phyloP scores from a whole-genome alignment of 2,888 invertebrate genomes.

The Drosophila parthenogenetica region DNA sequence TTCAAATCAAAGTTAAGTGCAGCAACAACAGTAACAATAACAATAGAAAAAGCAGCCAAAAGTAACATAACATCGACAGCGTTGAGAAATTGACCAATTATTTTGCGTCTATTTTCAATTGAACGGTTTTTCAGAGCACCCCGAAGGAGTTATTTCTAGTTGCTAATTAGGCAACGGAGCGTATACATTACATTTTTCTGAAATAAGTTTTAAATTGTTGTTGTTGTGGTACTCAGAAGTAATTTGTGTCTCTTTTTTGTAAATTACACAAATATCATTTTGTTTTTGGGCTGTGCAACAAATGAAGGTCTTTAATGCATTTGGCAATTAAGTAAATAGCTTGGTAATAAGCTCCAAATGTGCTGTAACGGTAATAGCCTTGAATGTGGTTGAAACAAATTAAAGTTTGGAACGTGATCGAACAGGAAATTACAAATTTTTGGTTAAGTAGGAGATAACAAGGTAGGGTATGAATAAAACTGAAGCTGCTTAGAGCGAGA shows the following conservation, averaged over 20 bases:
- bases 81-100: conserved; percentile 70
- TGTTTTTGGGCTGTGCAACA: conserved; percentile 4
- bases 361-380: conserved; percentile 29
- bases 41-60: conserved; percentile 25
- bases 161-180: conserved; percentile 73
- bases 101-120: conserved; percentile 69
- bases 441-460: background rate
- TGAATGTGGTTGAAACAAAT: conserved; percentile 25
- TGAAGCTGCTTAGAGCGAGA: background rate
- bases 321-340: conserved; percentile 35
- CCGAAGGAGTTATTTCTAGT: conserved; percentile 38
- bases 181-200: conserved; percentile 41
- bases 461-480: background rate
- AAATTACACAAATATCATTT: conserved; percentile 36
- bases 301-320: conserved; percentile 37
- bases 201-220: conserved; percentile 1
- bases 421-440: conserved; percentile 6
- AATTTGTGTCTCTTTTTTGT: conserved; percentile 29
- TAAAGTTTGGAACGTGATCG: conserved; percentile 1
- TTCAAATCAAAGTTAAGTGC: conserved; percentile 80
- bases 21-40: conserved; percentile 54
- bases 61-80: conserved; percentile 27
- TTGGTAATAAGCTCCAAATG: conserved; percentile 24
- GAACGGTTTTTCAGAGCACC: conserved; percentile 45
- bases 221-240: conserved; percentile 28